Evolutionary conservation across 2,113 vertebrate species (phyloP).

Genomic region (Mionectes macconnelli): DNA sequence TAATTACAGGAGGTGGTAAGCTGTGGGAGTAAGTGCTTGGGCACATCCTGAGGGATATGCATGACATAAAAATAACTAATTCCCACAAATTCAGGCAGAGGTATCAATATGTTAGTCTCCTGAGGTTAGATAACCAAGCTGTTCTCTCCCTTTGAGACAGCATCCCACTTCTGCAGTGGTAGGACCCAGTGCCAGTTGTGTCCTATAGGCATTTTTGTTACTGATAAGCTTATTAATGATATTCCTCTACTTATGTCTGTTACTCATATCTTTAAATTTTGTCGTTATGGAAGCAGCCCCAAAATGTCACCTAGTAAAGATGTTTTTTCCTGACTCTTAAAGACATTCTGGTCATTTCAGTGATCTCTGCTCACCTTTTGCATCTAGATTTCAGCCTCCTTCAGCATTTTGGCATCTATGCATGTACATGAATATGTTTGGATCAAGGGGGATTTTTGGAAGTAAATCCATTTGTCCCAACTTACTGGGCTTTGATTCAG

Average conservation of each 20-base stretch:
- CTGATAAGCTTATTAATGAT: not conserved
- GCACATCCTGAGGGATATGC: not conserved
- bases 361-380: not conserved
- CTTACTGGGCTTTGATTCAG: not conserved
- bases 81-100: not conserved
- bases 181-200: not conserved
- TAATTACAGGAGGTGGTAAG: not conserved
- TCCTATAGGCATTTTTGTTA: not conserved
- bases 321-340: not conserved
- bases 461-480: not conserved
- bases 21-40: not conserved
- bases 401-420: not conserved
- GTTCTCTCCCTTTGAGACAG: not conserved
- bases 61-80: not conserved
- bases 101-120: not conserved
- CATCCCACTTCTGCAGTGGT: not conserved
- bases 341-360: not conserved
- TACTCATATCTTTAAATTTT: not conserved
- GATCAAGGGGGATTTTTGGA: not conserved
- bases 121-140: not conserved
- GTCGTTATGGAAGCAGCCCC: not conserved
- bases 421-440: rapidly evolving
- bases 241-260: not conserved
- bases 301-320: not conserved
- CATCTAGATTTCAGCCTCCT: not conserved